Conservation (phyloP, 2,113 vertebrate genomes). For the Ploceus nigricollis region DNA sequence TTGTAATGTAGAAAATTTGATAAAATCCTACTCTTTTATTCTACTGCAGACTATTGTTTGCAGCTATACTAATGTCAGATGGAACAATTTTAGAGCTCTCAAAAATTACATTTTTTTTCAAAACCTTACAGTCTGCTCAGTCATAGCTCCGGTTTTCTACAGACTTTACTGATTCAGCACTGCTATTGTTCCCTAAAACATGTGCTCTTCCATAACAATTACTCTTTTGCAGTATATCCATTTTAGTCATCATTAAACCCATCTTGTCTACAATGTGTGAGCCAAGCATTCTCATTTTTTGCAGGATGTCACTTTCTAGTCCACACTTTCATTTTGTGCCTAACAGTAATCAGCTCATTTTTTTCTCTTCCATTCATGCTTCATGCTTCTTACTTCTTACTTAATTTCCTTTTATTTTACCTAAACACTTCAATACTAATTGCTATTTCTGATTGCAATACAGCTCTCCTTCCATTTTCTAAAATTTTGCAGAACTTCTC, state of each 20-base stretch:
- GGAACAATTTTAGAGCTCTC: not conserved
- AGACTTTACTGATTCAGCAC: not conserved
- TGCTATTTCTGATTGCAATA: not conserved
- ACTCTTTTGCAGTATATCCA: not conserved
- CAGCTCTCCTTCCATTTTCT: constrained; percentile 7
- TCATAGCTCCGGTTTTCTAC: not conserved
- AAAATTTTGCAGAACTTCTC: constrained; percentile 28
- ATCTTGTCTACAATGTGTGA: not conserved
- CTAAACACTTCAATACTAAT: not conserved
- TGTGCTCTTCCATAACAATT: constrained; percentile 2
- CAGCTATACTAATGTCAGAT: not conserved
- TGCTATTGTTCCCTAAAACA: not conserved
- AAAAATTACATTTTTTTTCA: not conserved
- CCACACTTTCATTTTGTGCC: not conserved
- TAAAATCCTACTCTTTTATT: not conserved
- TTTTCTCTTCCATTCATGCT: not conserved
- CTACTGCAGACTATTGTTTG: not conserved
- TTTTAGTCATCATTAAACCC: not conserved
- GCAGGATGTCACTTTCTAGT: not conserved
- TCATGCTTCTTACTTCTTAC: not conserved
- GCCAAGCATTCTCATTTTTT: not conserved
- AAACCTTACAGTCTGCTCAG: not conserved
- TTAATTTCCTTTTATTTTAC: constrained; percentile 12
- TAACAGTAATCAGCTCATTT: not conserved
- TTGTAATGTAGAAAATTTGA: not conserved